Percentiles rank a stretch among this genome's conserved stretches.
Evolutionary conservation across 1,140 invertebrate species (phyloP).

Genomic region (Akabosia matsudoensis): DNA sequence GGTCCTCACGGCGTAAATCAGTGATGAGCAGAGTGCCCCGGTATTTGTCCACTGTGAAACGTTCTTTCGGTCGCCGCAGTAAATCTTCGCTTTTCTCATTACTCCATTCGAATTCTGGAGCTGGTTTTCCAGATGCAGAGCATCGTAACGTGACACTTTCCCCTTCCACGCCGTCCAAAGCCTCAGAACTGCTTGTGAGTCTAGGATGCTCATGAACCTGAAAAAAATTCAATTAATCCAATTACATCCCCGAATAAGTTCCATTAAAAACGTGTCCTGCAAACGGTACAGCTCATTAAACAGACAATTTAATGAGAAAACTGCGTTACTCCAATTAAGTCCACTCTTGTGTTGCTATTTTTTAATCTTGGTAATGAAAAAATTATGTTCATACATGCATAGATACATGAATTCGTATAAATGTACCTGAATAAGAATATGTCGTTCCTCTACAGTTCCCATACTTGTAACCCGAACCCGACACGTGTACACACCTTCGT

Average conservation of each 20-base stretch:
- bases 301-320: too few relatives aligned
- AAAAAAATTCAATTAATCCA: not conserved
- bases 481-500: constrained; percentile 78
- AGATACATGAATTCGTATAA: not conserved
- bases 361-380: not conserved
- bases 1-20: constrained; percentile 67
- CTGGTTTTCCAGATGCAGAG: constrained; percentile 74
- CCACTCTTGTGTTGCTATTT: too few relatives aligned
- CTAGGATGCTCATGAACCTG: constrained; percentile 73
- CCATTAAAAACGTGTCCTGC: not conserved
- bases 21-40: not conserved
- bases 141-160: constrained; percentile 70
- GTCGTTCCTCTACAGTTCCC: constrained; percentile 68
- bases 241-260: not conserved
- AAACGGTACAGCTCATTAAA: not conserved
- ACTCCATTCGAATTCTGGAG: constrained; percentile 76
- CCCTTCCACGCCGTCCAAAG: constrained; percentile 70
- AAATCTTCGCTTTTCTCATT: constrained; percentile 59
- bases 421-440: constrained; percentile 72
- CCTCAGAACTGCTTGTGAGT: constrained; percentile 59
- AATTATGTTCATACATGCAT: not conserved
- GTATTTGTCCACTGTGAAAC: constrained; percentile 68
- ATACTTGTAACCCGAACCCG: constrained; percentile 74
- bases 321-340: too few relatives aligned
- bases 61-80: constrained; percentile 55